These are phyloP conservation scores for Echinometra lucunter DNA, from an alignment of 53 echinoderm and acorn worm genomes.

Conservation along the genomic window DNA sequence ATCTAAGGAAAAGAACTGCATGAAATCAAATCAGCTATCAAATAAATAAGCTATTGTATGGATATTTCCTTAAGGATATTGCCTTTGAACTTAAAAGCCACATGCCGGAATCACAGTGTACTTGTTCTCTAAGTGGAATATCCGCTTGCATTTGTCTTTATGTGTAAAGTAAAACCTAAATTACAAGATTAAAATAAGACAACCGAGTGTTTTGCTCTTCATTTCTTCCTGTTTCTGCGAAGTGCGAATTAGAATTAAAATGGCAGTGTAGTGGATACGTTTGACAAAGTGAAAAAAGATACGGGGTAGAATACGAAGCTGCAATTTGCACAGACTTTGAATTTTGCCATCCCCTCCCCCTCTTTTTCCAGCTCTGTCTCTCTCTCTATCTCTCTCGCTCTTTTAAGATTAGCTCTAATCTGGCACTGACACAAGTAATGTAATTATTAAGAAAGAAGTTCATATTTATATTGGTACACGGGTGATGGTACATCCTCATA, in stretches of 20 bases:
- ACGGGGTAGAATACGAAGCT: background rate
- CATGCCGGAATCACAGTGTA: background rate
- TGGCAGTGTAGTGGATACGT: background rate
- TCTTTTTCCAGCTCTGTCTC: too few species aligned
- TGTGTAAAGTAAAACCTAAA: background rate
- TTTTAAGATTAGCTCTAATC: too few species aligned
- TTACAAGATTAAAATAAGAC: background rate
- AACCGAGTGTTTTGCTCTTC: background rate
- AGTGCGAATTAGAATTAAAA: background rate
- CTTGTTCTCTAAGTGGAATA: background rate
- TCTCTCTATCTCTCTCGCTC: too few species aligned
- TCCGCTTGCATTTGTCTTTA: background rate
- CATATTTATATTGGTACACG: too few species aligned
- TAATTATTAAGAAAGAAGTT: too few species aligned
- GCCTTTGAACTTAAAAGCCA: background rate
- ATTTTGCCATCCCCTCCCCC: too few species aligned
- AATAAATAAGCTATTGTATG: background rate
- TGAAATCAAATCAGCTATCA: background rate
- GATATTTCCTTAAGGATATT: background rate
- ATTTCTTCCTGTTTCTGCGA: background rate
- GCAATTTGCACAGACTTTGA: too few species aligned
- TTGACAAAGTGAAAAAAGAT: background rate
- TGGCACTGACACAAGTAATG: too few species aligned
- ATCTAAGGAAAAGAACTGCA: background rate
- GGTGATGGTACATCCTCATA: too few species aligned